Evolutionary conservation across 2,113 vertebrate genomes (phyloP).

Genomic region (Ptilonorhynchus violaceus): DNA sequence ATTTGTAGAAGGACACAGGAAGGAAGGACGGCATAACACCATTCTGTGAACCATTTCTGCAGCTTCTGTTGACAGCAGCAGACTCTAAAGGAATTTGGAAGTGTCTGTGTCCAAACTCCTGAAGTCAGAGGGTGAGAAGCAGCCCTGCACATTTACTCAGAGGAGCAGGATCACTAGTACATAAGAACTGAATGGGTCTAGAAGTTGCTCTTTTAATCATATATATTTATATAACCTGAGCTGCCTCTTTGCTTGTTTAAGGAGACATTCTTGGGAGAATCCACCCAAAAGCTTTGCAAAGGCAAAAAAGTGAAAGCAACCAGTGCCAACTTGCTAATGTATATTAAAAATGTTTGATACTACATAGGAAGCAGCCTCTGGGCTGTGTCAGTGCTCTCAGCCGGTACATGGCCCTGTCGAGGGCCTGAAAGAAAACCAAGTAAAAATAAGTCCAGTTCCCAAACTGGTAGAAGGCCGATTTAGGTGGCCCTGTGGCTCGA

Average conservation of each 20-base stretch:
- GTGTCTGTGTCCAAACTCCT: neutral
- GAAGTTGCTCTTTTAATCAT: neutral
- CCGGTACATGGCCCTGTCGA: neutral
- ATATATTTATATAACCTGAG: neutral
- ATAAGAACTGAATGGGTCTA: neutral
- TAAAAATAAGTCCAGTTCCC: neutral
- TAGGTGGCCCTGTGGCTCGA: neutral
- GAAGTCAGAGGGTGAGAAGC: neutral
- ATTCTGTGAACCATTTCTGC: neutral
- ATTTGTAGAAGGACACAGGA: neutral
- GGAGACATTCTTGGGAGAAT: neutral
- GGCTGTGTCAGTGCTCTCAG: neutral
- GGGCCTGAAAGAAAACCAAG: neutral
- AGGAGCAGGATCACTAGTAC: neutral
- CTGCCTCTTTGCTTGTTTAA: neutral
- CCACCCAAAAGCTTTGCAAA: neutral
- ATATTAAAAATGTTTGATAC: neutral
- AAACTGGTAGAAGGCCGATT: neutral
- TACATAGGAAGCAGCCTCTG: neutral
- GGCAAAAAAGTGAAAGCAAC: neutral
- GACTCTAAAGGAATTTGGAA: neutral
- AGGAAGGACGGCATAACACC: neutral
- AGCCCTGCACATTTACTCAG: neutral
- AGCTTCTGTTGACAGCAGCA: neutral
- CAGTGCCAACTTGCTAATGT: neutral